A percentile compares a stretch with the other conserved stretches of the same genome.
Evolutionary conservation across 2,888 invertebrate genomes (phyloP).

Genomic region (Resseliella maxima): DNA sequence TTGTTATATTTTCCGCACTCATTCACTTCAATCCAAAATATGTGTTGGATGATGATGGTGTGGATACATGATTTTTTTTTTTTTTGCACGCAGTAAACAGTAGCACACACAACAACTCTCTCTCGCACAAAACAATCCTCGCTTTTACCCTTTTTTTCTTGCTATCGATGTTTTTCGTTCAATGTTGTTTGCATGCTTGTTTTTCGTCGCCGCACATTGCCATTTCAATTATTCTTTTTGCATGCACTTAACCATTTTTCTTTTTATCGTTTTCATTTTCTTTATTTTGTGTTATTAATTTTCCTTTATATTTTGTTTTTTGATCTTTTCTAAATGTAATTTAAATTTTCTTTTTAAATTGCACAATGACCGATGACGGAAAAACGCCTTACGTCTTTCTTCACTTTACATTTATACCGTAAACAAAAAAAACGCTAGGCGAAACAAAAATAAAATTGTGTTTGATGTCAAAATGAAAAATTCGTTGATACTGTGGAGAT

Average conservation of each 20-base stretch:
- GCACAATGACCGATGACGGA: neutral
- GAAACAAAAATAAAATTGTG: too few species aligned
- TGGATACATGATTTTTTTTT: too few species aligned
- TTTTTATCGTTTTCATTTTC: neutral
- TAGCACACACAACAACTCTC: neutral
- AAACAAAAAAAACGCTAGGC: too few species aligned
- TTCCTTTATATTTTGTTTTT: neutral
- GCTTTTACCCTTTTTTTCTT: conserved; percentile 26
- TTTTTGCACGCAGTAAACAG: conserved; percentile 10
- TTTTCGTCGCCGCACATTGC: conserved; percentile 36
- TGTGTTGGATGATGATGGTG: conserved; percentile 12
- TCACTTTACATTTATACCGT: too few species aligned
- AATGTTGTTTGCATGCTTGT: neutral
- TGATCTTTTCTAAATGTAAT: conserved; percentile 35
- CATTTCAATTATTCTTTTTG: conserved; percentile 39
- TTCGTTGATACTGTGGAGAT: too few species aligned
- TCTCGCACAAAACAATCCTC: neutral
- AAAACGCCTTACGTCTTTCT: too few species aligned
- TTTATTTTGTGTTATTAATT: too few species aligned
- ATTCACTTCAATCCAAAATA: conserved; percentile 17
- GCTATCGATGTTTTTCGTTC: neutral
- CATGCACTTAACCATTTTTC: conserved; percentile 40
- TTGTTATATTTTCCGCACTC: conserved; percentile 51
- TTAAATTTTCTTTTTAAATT: neutral
- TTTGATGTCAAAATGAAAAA: too few species aligned